Conservation (phyloP, 2,113 vertebrate species). For the Isichthys henryi region DNA sequence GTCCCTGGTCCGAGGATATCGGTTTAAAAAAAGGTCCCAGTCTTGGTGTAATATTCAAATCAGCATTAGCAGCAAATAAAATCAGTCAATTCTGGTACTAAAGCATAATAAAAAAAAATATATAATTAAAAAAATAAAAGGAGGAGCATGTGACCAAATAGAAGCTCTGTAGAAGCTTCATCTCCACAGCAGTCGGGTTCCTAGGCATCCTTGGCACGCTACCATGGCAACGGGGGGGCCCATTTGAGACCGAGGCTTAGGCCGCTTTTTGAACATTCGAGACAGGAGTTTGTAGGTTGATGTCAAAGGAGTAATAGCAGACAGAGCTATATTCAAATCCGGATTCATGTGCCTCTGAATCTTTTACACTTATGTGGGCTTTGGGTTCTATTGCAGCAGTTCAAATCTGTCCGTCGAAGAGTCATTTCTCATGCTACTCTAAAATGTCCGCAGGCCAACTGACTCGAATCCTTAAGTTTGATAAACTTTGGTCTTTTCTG, state of each 20-base stretch:
- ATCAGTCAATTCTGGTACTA: background rate
- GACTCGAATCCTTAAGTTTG: background rate
- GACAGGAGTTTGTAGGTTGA: background rate
- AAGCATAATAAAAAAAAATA: background rate
- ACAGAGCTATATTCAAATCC: background rate
- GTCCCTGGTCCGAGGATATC: background rate
- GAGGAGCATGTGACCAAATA: background rate
- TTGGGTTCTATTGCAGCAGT: background rate
- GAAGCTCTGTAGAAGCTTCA: background rate
- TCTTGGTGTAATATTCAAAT: background rate
- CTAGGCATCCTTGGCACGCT: background rate
- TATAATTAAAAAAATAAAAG: background rate
- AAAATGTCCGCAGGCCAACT: background rate
- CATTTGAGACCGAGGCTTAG: background rate
- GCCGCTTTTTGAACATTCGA: background rate
- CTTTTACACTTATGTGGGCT: background rate
- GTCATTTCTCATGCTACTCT: background rate
- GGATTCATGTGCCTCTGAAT: background rate
- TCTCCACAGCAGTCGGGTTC: background rate
- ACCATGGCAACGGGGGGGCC: background rate
- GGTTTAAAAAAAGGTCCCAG: too few species aligned
- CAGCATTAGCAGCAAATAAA: background rate
- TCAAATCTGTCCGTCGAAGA: background rate
- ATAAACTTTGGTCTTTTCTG: background rate
- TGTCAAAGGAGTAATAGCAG: background rate